Conservation (phyloP, 35 echinoderm and acorn worm genomes). For the Stichopus chloronotus region DNA sequence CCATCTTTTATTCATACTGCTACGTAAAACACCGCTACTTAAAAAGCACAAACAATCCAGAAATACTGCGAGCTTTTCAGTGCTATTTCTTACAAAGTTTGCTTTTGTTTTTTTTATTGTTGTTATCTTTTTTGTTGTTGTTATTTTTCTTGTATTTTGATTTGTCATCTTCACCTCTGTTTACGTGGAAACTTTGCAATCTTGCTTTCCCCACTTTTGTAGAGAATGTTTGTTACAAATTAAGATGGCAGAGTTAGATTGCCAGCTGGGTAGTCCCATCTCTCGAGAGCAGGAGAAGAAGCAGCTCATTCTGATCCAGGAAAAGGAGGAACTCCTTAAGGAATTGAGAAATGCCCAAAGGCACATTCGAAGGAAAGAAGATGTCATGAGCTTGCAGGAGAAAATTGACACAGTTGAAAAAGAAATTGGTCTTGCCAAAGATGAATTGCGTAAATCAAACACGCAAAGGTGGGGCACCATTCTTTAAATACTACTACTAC, state of each 20-base stretch:
- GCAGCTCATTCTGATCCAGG: constrained; percentile 67
- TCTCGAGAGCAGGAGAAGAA: constrained; percentile 68
- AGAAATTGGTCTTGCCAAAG: constrained; percentile 58
- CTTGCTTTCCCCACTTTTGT: constrained; percentile 44
- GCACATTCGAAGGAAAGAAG: constrained; percentile 70
- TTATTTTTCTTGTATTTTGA: not conserved
- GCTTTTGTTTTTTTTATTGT: not conserved
- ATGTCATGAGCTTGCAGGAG: constrained; percentile 58
- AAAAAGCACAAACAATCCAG: not conserved
- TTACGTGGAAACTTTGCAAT: constrained; percentile 12
- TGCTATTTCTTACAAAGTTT: not conserved
- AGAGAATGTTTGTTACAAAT: constrained; percentile 81
- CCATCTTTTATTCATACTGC: not conserved
- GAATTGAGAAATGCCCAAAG: constrained; percentile 71
- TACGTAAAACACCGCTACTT: not conserved
- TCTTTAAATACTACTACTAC: not conserved
- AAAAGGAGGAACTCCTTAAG: constrained; percentile 75
- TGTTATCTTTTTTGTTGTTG: not conserved
- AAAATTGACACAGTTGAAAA: constrained; percentile 49
- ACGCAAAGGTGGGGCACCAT: constrained; percentile 55
- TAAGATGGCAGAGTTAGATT: constrained; percentile 74
- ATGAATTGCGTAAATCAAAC: constrained; percentile 50
- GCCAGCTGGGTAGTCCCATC: constrained; percentile 23
- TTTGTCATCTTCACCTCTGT: too few species aligned
- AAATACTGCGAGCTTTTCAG: not conserved